phyloP scores from a whole-genome alignment of 2,113 vertebrate species.

The Xenus cinereus region DNA sequence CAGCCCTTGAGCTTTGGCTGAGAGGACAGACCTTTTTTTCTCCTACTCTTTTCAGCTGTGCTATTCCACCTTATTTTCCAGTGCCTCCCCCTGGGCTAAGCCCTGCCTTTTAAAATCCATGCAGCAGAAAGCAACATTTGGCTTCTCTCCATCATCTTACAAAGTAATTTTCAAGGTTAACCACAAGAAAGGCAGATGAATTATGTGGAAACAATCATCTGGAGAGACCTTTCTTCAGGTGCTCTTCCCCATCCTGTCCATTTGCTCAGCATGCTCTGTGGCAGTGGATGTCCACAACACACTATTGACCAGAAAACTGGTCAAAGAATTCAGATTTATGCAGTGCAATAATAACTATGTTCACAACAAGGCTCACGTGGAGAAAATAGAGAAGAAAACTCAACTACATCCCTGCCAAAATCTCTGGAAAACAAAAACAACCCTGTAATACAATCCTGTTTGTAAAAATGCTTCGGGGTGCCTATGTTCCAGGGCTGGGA shows the following conservation, averaged over 20 bases:
- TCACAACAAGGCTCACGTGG: not conserved
- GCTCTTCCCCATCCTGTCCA: not conserved
- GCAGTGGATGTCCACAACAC: not conserved
- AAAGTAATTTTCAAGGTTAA: constrained; percentile 21
- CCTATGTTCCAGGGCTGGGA: constrained; percentile 22
- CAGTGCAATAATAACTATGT: not conserved
- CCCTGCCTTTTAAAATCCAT: not conserved
- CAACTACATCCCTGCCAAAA: not conserved
- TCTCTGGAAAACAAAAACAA: constrained; percentile 11
- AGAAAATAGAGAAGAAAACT: constrained; percentile 3
- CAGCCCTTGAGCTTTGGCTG: not conserved
- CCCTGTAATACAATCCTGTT: not conserved
- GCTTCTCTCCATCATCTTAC: not conserved
- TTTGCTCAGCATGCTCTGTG: not conserved
- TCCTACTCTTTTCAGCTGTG: not conserved
- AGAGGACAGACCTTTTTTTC: not conserved
- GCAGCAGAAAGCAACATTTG: not conserved
- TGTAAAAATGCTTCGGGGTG: constrained; percentile 44
- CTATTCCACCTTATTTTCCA: not conserved
- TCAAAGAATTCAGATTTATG: not conserved
- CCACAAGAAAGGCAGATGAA: not conserved
- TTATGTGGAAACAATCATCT: not conserved
- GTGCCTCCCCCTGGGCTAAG: not conserved
- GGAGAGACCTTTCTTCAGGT: not conserved
- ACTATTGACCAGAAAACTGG: not conserved